Evolutionary conservation across 2,797 vertebrate genomes (phyloP).

Genomic region (Cygnus olor): DNA sequence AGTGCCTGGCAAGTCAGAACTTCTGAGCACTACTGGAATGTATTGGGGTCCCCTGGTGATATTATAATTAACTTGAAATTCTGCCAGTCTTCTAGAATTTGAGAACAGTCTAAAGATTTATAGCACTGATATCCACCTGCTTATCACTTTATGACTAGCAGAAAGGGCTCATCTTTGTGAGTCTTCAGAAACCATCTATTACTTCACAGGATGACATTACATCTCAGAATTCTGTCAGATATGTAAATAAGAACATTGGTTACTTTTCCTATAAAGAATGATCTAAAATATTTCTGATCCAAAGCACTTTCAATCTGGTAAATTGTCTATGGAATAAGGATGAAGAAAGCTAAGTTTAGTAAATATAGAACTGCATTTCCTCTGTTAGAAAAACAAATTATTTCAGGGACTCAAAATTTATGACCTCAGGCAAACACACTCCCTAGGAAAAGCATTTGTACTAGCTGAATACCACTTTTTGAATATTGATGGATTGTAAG

Average conservation of each 20-base stretch:
- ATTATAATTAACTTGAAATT: not conserved
- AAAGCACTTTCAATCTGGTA: not conserved
- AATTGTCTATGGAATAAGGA: not conserved
- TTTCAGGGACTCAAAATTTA: not conserved
- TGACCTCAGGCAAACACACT: not conserved
- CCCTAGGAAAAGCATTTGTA: not conserved
- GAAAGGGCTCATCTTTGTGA: not conserved
- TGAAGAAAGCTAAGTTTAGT: not conserved
- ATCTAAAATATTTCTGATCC: not conserved
- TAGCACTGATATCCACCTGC: not conserved
- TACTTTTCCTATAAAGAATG: not conserved
- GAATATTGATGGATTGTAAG: not conserved
- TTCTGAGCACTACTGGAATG: not conserved
- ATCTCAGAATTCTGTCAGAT: not conserved
- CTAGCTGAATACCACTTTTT: not conserved
- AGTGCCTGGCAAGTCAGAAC: not conserved
- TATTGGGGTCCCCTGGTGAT: not conserved
- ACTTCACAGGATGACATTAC: not conserved
- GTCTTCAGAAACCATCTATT: not conserved
- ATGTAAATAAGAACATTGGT: constrained; percentile 5
- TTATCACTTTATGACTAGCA: not conserved
- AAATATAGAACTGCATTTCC: not conserved
- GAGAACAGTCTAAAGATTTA: not conserved
- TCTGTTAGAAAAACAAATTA: not conserved
- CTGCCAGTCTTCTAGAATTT: not conserved